These are phyloP conservation scores for Drosophila burlai DNA, from an alignment of 1,140 invertebrate species.

Conservation along the genomic window DNA sequence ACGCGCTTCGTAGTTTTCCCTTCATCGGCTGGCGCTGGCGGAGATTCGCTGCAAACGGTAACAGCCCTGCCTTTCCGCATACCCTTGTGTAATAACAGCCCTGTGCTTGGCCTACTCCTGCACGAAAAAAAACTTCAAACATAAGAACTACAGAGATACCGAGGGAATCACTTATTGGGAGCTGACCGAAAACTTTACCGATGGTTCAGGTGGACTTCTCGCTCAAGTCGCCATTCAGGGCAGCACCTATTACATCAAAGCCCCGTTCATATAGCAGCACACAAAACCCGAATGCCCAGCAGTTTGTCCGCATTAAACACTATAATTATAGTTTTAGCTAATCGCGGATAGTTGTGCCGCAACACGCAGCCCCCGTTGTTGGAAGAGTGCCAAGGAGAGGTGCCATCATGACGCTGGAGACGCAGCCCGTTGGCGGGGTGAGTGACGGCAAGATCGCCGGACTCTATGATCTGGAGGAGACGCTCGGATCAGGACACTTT, in stretches of 20 bases:
- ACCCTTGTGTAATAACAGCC: slow-evolving; percentile 76
- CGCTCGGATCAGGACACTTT: slow-evolving; percentile 97
- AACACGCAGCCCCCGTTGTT: slow-evolving; percentile 35
- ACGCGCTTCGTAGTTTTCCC: slow-evolving; percentile 64
- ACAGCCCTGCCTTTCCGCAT: slow-evolving; percentile 62
- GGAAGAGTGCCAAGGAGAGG: slow-evolving; percentile 47
- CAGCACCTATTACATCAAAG: slow-evolving; percentile 30
- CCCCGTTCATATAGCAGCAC: slow-evolving; percentile 14
- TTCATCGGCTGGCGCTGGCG: slow-evolving; percentile 62
- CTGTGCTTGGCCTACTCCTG: slow-evolving; percentile 39
- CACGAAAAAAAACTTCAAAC: slow-evolving; percentile 3
- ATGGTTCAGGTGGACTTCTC: background rate
- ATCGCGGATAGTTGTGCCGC: slow-evolving; percentile 50
- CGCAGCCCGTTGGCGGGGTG: slow-evolving; percentile 74
- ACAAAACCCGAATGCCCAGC: slow-evolving; percentile 16
- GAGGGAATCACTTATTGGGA: slow-evolving; percentile 23
- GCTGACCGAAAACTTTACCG: background rate
- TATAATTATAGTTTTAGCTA: slow-evolving; percentile 61
- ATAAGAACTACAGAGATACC: slow-evolving; percentile 11
- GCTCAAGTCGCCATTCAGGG: slow-evolving; percentile 6
- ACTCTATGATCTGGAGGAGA: slow-evolving; percentile 98
- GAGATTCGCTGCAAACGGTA: slow-evolving; percentile 58
- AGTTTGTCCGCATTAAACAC: slow-evolving; percentile 20
- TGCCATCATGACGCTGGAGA: slow-evolving; percentile 71
- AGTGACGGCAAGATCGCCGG: slow-evolving; percentile 98